Base-by-base conservation (phyloP, 2,888 invertebrate species). In the Melinopterus prodromus region DNA sequence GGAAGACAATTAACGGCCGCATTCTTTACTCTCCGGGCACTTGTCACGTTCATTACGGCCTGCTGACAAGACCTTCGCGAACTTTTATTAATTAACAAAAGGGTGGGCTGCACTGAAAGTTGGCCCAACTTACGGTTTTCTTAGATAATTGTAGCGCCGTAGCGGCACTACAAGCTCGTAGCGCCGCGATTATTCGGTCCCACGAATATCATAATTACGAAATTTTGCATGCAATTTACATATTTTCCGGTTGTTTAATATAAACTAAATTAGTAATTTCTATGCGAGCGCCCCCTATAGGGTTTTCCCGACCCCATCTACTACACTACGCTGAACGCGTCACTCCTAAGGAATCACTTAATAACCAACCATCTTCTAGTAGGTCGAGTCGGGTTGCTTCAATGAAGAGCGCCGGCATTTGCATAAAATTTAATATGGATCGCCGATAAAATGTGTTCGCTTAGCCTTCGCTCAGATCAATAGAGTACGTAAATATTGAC, bases 191-290 rank as follows among this genome's bases (percentile, higher is more conserved):
- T 53, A 53, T 53, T 53, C 12, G 9, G 53, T 9, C 53, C 53
- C 53, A 12, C 9, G 76, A 76, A 76, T 69, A 9, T n/a, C 69
- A 76, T 76, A 76, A 76, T 76, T 76, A 76, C 76, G 76, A 38
- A 38, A 76, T 76, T 76, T 76, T 76, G 76, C 38, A 37, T 16
- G 37, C 16, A 38, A 76, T 76, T 76, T 76, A 76, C 76, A 76
- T 76, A 76, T 76, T 76, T 76, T 16, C 53, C 38, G 36, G 70
- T 16, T 69, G 77, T 77, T 77, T 77, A 16, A 69, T 69, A 76
- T 53, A 14, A 69, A 16, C 53, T 69, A 76, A 53, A 53, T 53
- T 53, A 77, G 77, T 77, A 77, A 37, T 76, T 76, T 76, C 76
- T 76, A 76, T 76, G 76, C 76, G 76, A 37, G 76, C 53, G 7